These are phyloP conservation scores for Cyprinella venusta DNA, from an alignment of 2,797 vertebrate genomes.

Conservation along the genomic window DNA sequence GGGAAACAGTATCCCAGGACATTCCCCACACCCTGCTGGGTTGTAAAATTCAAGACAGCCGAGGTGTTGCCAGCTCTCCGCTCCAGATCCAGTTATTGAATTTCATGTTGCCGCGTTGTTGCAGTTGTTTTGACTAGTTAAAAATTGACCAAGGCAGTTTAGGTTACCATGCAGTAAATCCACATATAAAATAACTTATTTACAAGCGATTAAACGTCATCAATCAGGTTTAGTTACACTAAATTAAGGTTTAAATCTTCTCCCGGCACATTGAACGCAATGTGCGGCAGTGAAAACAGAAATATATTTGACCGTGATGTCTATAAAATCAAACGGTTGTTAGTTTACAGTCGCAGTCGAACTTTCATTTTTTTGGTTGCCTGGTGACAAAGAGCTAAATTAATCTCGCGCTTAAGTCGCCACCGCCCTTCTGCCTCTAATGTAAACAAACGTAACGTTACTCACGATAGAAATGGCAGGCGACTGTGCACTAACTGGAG, in stretches of 20 bases:
- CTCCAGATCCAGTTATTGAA: constrained; percentile 6
- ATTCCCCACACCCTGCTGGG: constrained; percentile 28
- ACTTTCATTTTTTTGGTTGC: background rate
- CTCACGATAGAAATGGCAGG: background rate
- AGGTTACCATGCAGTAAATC: background rate
- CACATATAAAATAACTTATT: background rate
- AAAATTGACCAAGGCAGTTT: background rate
- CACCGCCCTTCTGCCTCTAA: background rate
- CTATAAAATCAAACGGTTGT: background rate
- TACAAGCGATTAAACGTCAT: background rate
- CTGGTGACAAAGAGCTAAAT: constrained; percentile 31
- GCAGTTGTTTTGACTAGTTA: constrained; percentile 19
- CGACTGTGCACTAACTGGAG: background rate
- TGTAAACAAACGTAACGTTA: background rate
- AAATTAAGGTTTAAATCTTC: background rate
- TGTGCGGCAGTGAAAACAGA: background rate
- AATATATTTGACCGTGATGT: background rate
- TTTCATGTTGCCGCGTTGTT: constrained; percentile 17
- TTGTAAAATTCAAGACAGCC: constrained; percentile 54
- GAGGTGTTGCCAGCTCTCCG: constrained; percentile 26
- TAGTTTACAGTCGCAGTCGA: background rate
- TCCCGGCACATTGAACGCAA: background rate
- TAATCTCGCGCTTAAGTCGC: background rate
- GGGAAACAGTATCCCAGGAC: constrained; percentile 50
- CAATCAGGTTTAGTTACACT: background rate